Conservation (phyloP, 2,113 vertebrate genomes). For the Poeciliopsis occidentalis region DNA sequence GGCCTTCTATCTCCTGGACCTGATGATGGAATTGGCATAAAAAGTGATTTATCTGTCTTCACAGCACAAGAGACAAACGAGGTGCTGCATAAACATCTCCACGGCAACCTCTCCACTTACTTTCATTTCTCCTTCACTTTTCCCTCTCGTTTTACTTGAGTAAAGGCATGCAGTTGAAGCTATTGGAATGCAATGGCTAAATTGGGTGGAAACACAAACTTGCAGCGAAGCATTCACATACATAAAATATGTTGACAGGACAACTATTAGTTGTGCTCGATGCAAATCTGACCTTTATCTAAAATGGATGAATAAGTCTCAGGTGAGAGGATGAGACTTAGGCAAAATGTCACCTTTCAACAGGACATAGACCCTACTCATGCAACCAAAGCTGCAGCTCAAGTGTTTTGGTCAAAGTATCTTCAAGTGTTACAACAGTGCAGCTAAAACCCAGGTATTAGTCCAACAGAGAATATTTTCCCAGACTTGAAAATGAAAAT, state of each 20-base stretch:
- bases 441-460: no score
- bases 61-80: conserved; percentile 63
- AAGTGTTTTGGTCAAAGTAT: no score
- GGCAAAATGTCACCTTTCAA: no score
- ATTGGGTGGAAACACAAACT: conserved; percentile 61
- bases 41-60: conserved; percentile 77
- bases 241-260: conserved; percentile 2
- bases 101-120: conserved; percentile 38
- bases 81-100: conserved; percentile 60
- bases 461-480: no score
- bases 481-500: no score
- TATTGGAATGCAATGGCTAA: conserved; percentile 70
- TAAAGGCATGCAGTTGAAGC: conserved; percentile 69
- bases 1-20: conserved; percentile 64
- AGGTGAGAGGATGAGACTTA: no score
- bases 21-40: conserved; percentile 72
- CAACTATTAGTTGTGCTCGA: not conserved
- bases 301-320: not conserved
- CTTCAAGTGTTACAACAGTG: no score
- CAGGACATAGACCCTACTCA: no score
- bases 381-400: no score
- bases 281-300: not conserved
- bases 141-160: conserved; percentile 60
- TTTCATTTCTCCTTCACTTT: conserved; percentile 68
- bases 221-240: conserved; percentile 14